Evolutionary conservation across 1,140 invertebrate genomes (phyloP), one percentile per base, ranked within the genome.

Genomic region (Eriosoma lanigerum): DNA sequence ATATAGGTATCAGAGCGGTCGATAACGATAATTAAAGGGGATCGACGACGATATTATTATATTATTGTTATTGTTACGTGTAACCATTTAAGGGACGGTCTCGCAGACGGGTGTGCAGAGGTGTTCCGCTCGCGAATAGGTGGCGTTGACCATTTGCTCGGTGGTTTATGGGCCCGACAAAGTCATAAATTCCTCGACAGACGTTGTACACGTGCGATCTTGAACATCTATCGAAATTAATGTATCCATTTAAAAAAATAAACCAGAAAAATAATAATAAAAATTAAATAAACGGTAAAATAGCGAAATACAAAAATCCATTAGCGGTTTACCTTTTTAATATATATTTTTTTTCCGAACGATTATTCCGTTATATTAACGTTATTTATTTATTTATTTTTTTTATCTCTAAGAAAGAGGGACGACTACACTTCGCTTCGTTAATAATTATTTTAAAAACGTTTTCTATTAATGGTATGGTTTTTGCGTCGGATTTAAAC

Each of bases 331-430:
- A n/a, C 32, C 29, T 76, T 76, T 56, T 56, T 48, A 26, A 26
- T 24, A 1, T 76, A 58, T 56, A 38, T 48, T 58, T 24, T 12
- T 58, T 58, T 56, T 21, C 19, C 56, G 19, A 32, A 44, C 73
- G 6, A 17, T 76, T 75, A 58, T n/a, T 32, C 54, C 73, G 73
- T 56, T 76, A 76, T 48, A 46, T 68, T 68, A n/a, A 68, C 64
- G 21, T 38, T 38, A 4, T 38, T 38, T 38, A 8, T 38, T 38
- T 38, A 4, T 38, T 38, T 38, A 4, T 38, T 38, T 38, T 38
- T 38, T 38, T 38, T 38, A 4, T 38, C 38, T 58, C 38, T 76
- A 2, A 21, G 21, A 76, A 8, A 44, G n/a, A 58, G 12, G 24
- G 26, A 21, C 32, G 48, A 15, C 12, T 6, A 4, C 15, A n/a